phyloP scores from a whole-genome alignment of 2,113 vertebrate species.

The Gambusia affinis region DNA sequence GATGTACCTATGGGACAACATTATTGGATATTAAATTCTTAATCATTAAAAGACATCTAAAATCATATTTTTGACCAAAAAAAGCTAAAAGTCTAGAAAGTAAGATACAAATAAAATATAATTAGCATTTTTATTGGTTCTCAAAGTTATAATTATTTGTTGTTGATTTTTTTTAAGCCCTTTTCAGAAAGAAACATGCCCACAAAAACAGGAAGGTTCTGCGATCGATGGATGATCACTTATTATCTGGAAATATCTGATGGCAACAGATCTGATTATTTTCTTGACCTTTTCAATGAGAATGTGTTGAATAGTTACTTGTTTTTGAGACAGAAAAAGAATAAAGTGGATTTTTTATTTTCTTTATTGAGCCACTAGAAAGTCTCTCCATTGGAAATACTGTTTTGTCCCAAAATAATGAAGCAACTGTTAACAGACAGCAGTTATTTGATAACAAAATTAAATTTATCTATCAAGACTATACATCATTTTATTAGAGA shows the following conservation, averaged over 20 bases:
- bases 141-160: background rate
- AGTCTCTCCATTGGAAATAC: background rate
- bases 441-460: no score
- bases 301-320: background rate
- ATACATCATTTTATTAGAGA: no score
- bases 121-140: background rate
- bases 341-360: background rate
- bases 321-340: background rate
- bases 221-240: background rate
- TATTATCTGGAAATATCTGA: background rate
- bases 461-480: no score
- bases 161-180: background rate
- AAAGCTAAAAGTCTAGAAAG: background rate
- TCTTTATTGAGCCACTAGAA: background rate
- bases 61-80: background rate
- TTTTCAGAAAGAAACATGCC: background rate
- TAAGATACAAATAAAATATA: background rate
- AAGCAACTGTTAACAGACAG: background rate
- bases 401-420: background rate
- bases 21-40: background rate
- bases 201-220: background rate
- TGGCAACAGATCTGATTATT: background rate
- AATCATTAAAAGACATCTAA: background rate
- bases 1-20: background rate
- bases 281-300: background rate